Percentiles rank a stretch among this genome's conserved stretches.
These are phyloP conservation scores for Epinephelus fuscoguttatus DNA, from an alignment of 2,113 vertebrate genomes.

Conservation along the genomic window DNA sequence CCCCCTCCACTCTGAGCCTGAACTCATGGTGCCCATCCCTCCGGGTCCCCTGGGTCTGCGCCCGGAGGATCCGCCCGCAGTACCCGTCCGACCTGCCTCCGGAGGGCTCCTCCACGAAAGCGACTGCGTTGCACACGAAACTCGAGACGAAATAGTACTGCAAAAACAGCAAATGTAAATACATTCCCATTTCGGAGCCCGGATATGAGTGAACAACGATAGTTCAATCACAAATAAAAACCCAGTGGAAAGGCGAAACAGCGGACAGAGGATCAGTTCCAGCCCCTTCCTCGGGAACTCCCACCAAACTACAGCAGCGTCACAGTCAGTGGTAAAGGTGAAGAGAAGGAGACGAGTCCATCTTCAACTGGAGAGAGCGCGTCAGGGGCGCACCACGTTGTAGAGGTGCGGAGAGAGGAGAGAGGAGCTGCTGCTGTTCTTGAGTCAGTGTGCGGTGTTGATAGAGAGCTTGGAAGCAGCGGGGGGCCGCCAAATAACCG, in stretches of 20 bases:
- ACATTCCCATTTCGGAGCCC: constrained; percentile 84
- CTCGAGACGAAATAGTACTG: constrained; percentile 84
- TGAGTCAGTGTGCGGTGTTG: constrained; percentile 75
- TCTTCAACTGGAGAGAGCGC: constrained; percentile 56
- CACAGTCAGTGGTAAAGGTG: constrained; percentile 43
- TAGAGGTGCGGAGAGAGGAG: not conserved
- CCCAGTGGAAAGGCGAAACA: not conserved
- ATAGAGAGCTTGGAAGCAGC: constrained; percentile 64
- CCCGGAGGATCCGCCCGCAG: constrained; percentile 93
- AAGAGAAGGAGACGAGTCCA: constrained; percentile 55
- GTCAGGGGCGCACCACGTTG: constrained; percentile 47
- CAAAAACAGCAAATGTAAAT: constrained; percentile 78
- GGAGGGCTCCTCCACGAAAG: constrained; percentile 90
- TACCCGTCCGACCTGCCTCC: constrained; percentile 91
- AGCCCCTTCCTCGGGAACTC: constrained; percentile 43
- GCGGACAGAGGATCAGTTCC: constrained; percentile 15
- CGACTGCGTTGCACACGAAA: constrained; percentile 84
- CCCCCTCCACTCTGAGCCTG: constrained; percentile 93
- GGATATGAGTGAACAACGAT: not conserved
- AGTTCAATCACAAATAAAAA: constrained; percentile 16
- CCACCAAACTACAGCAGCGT: constrained; percentile 41
- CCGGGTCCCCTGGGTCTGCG: constrained; percentile 91
- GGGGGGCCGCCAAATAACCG: constrained; percentile 61
- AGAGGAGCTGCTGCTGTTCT: constrained; percentile 38
- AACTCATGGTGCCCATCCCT: constrained; percentile 95